Evolutionary conservation across 2,888 invertebrate species (phyloP), one percentile per base, ranked within the genome.

Genomic region (Quadroppia sp.): DNA sequence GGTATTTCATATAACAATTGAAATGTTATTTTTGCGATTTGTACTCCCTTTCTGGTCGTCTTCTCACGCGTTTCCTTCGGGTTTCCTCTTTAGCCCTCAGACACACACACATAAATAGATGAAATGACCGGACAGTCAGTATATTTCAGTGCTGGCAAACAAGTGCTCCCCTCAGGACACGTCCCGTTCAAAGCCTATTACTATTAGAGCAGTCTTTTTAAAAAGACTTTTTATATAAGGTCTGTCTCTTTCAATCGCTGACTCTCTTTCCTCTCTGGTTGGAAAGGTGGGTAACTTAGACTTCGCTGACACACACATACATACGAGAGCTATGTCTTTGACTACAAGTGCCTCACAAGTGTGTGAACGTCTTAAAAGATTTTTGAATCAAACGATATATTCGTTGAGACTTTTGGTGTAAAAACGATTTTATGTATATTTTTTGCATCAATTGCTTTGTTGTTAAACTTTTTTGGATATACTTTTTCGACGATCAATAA

Each of bases 151-250:
- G 36, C 32, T 40, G 23, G 36, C 20, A 36, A 1, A 7, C 28
- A 15, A 64, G 64, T 64, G 64, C 2, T 64, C 40, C 64, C 64
- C 64, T 64, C 17, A 64, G 64, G 64, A 64, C 64, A 56, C 56
- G 36, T 64, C 36, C 64, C 40, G 64, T 64, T 64, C 30, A 40
- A 20, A 20, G 30, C n/a, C 53, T 53, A 53, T 53, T 50, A 53
- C 20, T 56, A 23, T 56, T 56, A 56, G 30, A 32, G 53, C 61
- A 32, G 7, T 36, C 11, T 28, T 30, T 56, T 40, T 20, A 20
- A 64, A 17, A 64, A 32, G 17, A 64, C 64, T 64, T 64, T 53
- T 64, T 64, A 64, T 64, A 64, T 64, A 64, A 64, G 64, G 40
- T 36, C n/a, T n/a, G n/a, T n/a, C n/a, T n/a, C n/a, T n/a, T n/a